Evolutionary conservation across 2,888 invertebrate species (phyloP), one percentile per base, ranked within the genome.

Genomic region (Oxytorus armatus): DNA sequence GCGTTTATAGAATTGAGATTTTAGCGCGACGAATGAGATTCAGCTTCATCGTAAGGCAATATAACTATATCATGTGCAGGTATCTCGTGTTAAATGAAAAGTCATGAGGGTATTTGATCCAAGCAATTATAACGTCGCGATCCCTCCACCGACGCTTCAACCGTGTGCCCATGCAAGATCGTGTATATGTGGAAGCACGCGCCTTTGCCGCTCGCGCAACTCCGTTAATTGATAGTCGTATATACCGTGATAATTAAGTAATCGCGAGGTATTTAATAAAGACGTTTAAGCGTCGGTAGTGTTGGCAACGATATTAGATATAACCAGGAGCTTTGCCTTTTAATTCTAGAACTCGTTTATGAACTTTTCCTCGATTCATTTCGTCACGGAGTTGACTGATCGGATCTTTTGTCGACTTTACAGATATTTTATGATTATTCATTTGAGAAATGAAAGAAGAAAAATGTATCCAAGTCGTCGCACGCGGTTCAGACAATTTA

Each of bases 211-310:
- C 65, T 70, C 44, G 47, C 44, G 65, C 39, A 59, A 36, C 61
- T 14, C 70, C 74, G 84, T 83, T 84, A 86, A 82, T 85, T 83
- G 84, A 75, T 82, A 74, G 77, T 73, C 61, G 77, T 63, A 42
- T n/a, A n/a, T 51, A 36, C 44, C 39, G 16, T n/a, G 36, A 57
- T 77, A 77, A 82, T 82, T 79, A 73, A 79, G 78, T 74, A 79
- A 82, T 73, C 55, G 18, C 23, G 57, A 51, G 57, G 33, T 59
- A 65, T 79, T 66, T 70, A 75, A 79, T 79, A 70, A 75, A 79
- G 78, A 65, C 70, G 39, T 75, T 69, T n/a, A 29, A 59, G 16
- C 25, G 11, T 3, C 53, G 65, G 33, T 61, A 53, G 39, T 25
- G 11, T 11, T n/a, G 42, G 23, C 36, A 47, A 14, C 61, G 59